Base-by-base conservation (phyloP, 2,888 invertebrate genomes). In the Drosophila stalkeri region DNA sequence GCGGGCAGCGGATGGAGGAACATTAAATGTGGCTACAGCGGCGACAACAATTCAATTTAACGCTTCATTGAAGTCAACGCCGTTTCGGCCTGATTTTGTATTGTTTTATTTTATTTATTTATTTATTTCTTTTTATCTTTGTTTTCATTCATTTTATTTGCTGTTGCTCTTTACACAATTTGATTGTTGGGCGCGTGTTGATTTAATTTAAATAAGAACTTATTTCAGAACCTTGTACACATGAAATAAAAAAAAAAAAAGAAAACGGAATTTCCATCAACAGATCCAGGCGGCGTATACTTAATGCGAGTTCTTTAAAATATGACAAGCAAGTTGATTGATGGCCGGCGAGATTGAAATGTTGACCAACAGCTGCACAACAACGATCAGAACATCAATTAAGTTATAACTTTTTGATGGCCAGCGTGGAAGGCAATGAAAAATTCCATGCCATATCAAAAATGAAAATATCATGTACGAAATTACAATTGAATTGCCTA, bases 41-140 rank as follows among this genome's bases (percentile, higher is more conserved):
- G 72, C 80, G 86, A 89, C 79, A 86, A 85, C 83, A 86, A 90
- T 86, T 86, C 77, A 88, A 90, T 87, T 85, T 85, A 87, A 80
- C 82, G 85, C 80, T 84, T 85, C 85, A 85, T 74, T 81, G 84
- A 65, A 75, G 64, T 51, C 70, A 47, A 35, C 75, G 68, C 67
- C 61, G 59, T 44, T 64, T 62, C 56, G 46, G 52, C 57, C 72
- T 76, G 41, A 55, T 63, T 64, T 70, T 75, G 55, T 57, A 70
- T 64, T 72, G 57, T 61, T 16, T 65, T 16, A 35, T 33, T 64
- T 23, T 20, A 18, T 49, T 41, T 49, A 41, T 61, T 63, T 56
- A 35, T 52, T 20, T 49, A 41, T 61, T 63, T 56, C 18, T 52
- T 20, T 41, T 59, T 61, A 47, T 18, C 7, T 52, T 16, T 35